phyloP scores from a whole-genome alignment of 2,113 vertebrate species.

The Anguilla rostrata region DNA sequence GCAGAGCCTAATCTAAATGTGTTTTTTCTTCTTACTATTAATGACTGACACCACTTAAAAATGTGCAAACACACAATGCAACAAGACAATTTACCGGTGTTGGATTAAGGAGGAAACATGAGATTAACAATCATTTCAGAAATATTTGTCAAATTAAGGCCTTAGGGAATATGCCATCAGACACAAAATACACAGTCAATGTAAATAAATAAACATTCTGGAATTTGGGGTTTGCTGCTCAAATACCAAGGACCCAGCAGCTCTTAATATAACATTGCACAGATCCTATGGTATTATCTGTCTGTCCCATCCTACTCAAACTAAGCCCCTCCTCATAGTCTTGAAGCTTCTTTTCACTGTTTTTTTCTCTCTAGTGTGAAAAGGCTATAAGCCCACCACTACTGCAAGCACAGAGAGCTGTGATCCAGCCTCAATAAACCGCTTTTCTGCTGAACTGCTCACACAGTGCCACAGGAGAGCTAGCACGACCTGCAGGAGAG shows the following conservation, averaged over 20 bases:
- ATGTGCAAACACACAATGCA: slow-evolving; percentile 19
- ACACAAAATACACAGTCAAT: background rate
- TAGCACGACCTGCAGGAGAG: too few relatives aligned
- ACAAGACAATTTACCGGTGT: background rate
- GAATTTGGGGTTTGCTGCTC: background rate
- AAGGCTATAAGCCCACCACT: too few relatives aligned
- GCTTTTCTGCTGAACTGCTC: too few relatives aligned
- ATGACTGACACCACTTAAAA: slow-evolving; percentile 41
- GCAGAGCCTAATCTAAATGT: slow-evolving; percentile 41
- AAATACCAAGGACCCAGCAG: background rate
- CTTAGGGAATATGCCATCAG: background rate
- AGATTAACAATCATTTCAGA: background rate
- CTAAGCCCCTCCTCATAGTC: background rate
- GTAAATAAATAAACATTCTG: background rate
- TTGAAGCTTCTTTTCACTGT: too few relatives aligned
- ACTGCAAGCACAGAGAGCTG: too few relatives aligned
- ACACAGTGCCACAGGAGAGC: too few relatives aligned
- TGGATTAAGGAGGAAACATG: background rate
- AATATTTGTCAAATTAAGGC: background rate
- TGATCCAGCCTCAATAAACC: too few relatives aligned
- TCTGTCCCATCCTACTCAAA: background rate
- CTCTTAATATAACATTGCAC: background rate
- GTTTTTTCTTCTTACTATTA: slow-evolving; percentile 43
- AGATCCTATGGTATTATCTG: background rate
- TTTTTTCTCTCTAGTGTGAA: background rate